Evolutionary conservation across 2,113 vertebrate genomes (phyloP), one percentile per base, ranked within the genome.

Genomic region (Pteruthius melanotis): DNA sequence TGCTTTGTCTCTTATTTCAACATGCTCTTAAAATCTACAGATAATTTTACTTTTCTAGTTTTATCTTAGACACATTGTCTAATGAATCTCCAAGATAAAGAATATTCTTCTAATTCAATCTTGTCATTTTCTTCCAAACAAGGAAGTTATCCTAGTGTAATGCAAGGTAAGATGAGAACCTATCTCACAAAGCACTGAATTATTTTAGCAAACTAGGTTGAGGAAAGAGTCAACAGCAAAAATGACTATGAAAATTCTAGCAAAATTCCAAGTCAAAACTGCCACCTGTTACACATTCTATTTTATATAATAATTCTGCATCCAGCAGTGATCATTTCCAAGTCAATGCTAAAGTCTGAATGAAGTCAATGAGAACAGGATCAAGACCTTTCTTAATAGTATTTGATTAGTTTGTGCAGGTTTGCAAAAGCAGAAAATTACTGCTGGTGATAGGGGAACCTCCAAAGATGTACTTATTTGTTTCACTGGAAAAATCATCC

Each of bases 381-480:
- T 63, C 31, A 74, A 86, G 66, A 86, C 39, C 37, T 72, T 93
- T 80, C 49, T 83, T 90, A 88, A 61, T 77, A n/a, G 33, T 77
- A 12, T 61, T 86, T 74, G 50, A 81, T 83, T 88, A 53, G 4
- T 86, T 88, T 88, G 30, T 54, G 37, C 54, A 85, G 50, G 31
- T 79, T 86, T 88, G 27, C 23, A 92, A 90, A 93, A 65, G 57
- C 63, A 85, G 75, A 94, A 92, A 88, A 90, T 93, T 54, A 72
- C 39, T 79, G 35, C 27, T 90, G 39, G 42, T 42, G 39, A 42
- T 30, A 65, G 39, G 18, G 33, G 9, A 95, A 63, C 39, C 44
- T 90, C 57, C 47, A 30, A 94, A 88, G 35, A 42, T 44, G 10
- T 42, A 56, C 13, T 66, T 39, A 14, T 31, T 79, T 24, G 5